Evolutionary conservation across 1,140 invertebrate genomes (phyloP), one percentile per base, ranked within the genome.

Genomic region (Gryon sp.): DNA sequence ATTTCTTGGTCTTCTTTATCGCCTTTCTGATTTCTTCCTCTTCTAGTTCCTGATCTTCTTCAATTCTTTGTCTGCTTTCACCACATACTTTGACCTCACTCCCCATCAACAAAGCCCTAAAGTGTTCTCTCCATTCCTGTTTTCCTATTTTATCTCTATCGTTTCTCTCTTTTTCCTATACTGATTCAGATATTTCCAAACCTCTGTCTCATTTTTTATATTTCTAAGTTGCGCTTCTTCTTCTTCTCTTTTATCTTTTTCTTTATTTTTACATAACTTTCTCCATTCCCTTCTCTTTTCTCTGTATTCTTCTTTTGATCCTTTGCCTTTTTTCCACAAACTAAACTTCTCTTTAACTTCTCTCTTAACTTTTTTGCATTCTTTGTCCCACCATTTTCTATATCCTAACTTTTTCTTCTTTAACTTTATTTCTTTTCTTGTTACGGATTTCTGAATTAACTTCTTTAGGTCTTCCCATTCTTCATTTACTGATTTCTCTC

Each of bases 371-470:
- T 1, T 6, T 52, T 52, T n/a, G n/a, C n/a, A n/a, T n/a, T n/a
- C n/a, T n/a, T n/a, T n/a, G n/a, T n/a, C n/a, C n/a, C n/a, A n/a
- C 48, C 30, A 52, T 14, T 14, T 52, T 15, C 19, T 52, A 12
- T 36, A 36, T 24, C 48, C 48, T 1, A 52, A 12, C 9, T 18
- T 24, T 11, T 11, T 52, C 4, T 22, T 12, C 15, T 36, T 52
- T 19, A 52, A n/a, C 7, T 18, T 14, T 0, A 52, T 24, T 6
- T 2, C n/a, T 24, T 52, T 52, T 9, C 4, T 36, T 1, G 2
- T 52, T 8, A 52, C 7, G 4, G 48, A 16, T 8, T 11, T n/a
- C 3, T 14, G 16, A 12, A 52, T 24, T 5, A 19, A 5, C n/a
- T 8, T 7, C 9, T 24, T 52, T 15, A 16, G 24, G n/a, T 22